Conservation (phyloP, 2,888 invertebrate genomes). For the Mythimna impura region DNA sequence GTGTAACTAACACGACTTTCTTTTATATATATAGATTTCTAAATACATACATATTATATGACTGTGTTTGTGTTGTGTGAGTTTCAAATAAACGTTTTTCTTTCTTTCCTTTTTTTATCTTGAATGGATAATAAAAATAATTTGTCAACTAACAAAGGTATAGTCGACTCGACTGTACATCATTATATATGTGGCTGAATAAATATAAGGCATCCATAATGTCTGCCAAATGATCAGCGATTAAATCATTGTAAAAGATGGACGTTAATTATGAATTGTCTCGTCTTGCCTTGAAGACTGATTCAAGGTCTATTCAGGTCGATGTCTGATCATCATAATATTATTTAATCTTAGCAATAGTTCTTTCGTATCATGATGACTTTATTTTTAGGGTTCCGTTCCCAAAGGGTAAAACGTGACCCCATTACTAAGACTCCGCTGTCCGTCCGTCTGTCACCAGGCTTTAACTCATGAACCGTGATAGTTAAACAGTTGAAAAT, state of each 20-base stretch:
- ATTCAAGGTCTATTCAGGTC: slow-evolving; percentile 21
- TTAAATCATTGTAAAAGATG: slow-evolving; percentile 32
- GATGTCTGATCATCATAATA: slow-evolving; percentile 1
- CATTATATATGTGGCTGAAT: slow-evolving; percentile 62
- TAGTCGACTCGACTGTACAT: background rate
- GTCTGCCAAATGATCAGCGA: slow-evolving; percentile 41
- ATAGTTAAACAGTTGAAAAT: no score
- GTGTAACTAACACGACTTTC: no score
- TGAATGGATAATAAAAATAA: background rate
- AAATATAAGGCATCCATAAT: slow-evolving; percentile 45
- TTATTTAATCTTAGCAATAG: slow-evolving; percentile 5
- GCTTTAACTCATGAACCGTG: no score
- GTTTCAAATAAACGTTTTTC: no score
- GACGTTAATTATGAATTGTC: background rate
- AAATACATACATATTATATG: no score
- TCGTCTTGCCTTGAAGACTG: background rate
- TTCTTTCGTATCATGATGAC: background rate
- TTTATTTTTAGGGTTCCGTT: no score
- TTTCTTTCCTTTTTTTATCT: no score
- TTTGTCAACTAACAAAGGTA: background rate
- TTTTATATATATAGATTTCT: no score
- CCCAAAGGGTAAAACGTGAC: no score
- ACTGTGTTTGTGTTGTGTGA: no score
- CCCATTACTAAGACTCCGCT: no score
- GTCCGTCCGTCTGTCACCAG: no score